These are phyloP conservation scores for Menidia beryllina DNA, from an alignment of 2,113 vertebrate genomes.

Conservation along the genomic window DNA sequence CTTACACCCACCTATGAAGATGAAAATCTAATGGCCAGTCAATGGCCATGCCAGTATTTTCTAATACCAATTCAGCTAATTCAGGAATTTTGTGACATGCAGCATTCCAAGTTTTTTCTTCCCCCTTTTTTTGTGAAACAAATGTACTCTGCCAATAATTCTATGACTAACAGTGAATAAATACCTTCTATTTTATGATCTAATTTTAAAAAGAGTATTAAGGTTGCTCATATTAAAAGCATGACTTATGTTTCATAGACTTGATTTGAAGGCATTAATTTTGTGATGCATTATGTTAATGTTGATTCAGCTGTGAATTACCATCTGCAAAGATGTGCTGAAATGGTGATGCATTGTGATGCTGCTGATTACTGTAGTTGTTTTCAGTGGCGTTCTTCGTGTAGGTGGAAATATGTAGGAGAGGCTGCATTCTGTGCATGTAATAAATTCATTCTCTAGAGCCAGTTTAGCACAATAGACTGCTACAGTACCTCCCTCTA, in stretches of 20 bases:
- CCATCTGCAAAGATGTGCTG: conserved; percentile 54
- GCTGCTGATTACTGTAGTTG: conserved; percentile 68
- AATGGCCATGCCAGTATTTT: too few species aligned
- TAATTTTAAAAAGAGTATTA: conserved; percentile 27
- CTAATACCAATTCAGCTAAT: too few species aligned
- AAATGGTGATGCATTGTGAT: conserved; percentile 63
- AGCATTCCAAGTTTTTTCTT: background rate
- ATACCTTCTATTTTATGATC: conserved; percentile 35
- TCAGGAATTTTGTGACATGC: too few species aligned
- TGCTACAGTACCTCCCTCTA: conserved; percentile 52
- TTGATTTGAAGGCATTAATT: conserved; percentile 49
- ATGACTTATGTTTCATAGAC: conserved; percentile 30
- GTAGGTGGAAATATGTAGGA: conserved; percentile 84
- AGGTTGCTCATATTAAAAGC: conserved; percentile 14
- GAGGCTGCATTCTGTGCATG: conserved; percentile 78
- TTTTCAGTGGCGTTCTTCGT: conserved; percentile 67
- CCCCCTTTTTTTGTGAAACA: background rate
- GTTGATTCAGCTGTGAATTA: conserved; percentile 49
- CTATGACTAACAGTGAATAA: conserved; percentile 50
- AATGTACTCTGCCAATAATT: conserved; percentile 39
- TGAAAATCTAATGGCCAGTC: too few species aligned
- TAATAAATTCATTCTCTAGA: conserved; percentile 80
- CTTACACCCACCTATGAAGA: too few species aligned
- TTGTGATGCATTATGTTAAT: conserved; percentile 49
- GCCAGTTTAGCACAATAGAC: conserved; percentile 59